Evolutionary conservation across 2,888 invertebrate species (phyloP), one percentile per base, ranked within the genome.

Genomic region (Chorisops tibialis): DNA sequence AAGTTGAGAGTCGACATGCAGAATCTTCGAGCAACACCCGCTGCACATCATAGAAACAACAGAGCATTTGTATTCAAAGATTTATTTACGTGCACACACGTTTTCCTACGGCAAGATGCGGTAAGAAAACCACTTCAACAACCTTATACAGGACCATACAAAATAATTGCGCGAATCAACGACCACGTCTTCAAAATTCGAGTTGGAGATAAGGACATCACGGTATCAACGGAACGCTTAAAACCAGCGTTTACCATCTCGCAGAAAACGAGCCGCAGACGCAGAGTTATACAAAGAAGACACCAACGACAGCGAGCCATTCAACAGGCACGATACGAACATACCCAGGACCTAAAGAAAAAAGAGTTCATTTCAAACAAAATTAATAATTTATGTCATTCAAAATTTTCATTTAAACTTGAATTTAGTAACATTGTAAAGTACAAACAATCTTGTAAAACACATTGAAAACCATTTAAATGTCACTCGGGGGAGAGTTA

Each of bases 81-180:
- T 35, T 35, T 65, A 18, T 22, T 59, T 18, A 48, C 52, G 6
- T 65, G 63, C 58, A 56, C 54, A 5, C 65, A 65, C 18, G 66
- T 62, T 7, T 59, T 67, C 48, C 9, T 65, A 2, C 43, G 63
- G 48, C 39, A 56, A 22, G 63, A 65, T 37, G 19, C 54, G 14
- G 59, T 60, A 4, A 61, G 54, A 16, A 35, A 37, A 48, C 54
- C 58, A 1, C 38, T 70, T 6, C 63, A 67, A 35, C 67, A 66
- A 9, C 70, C 70, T 1, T 72, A 71, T 56, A 64, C 63, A 14
- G 70, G 70, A 6, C 70, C 70, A 1, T 66, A 61, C 56, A 43
- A 65, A 38, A 61, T 71, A 6, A 41, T 69, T 12, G 51, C 62
- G 14, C 41, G 51, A 22, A 38, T 61, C 14, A 16, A 52, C 41